Evolutionary conservation across 92 coral and sea anemone genomes (phyloP).

Genomic region (Parazoanthus atlanticus): DNA sequence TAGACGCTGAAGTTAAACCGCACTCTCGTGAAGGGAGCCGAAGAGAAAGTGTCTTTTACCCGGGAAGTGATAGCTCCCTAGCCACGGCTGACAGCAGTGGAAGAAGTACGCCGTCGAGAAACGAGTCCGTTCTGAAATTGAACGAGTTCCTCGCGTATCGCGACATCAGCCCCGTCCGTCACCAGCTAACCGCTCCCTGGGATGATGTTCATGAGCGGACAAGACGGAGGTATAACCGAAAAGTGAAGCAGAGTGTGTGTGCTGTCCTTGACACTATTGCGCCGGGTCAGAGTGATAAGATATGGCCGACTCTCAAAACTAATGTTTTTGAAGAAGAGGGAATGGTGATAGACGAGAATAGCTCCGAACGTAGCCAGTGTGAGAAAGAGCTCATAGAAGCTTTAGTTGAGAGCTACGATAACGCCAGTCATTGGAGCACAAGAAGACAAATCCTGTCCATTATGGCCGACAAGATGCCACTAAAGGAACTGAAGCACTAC

Average conservation of each 20-base stretch:
- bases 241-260: slow-evolving; percentile 57
- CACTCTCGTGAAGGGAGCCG: no score
- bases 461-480: slow-evolving; percentile 21
- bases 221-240: slow-evolving; percentile 53
- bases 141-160: slow-evolving; percentile 43
- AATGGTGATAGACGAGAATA: neutral
- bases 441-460: slow-evolving; percentile 32
- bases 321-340: neutral
- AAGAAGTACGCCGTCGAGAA: neutral
- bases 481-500: neutral
- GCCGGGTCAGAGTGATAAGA: slow-evolving; percentile 36
- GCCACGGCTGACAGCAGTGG: slow-evolving; percentile 35
- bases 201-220: slow-evolving; percentile 61
- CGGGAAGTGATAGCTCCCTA: slow-evolving; percentile 37
- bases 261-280: slow-evolving; percentile 64
- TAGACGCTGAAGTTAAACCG: no score
- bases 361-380: slow-evolving; percentile 14
- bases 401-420: slow-evolving; percentile 12
- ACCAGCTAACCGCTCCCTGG: slow-evolving; percentile 53
- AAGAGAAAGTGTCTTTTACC: slow-evolving; percentile 9
- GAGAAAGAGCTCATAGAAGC: slow-evolving; percentile 38
- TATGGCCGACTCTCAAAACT: slow-evolving; percentile 22
- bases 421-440: slow-evolving; percentile 22
- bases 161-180: slow-evolving; percentile 44
- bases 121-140: slow-evolving; percentile 21